Conservation (phyloP, 2,888 invertebrate genomes). For the Rhagophthalmus giganteus region DNA sequence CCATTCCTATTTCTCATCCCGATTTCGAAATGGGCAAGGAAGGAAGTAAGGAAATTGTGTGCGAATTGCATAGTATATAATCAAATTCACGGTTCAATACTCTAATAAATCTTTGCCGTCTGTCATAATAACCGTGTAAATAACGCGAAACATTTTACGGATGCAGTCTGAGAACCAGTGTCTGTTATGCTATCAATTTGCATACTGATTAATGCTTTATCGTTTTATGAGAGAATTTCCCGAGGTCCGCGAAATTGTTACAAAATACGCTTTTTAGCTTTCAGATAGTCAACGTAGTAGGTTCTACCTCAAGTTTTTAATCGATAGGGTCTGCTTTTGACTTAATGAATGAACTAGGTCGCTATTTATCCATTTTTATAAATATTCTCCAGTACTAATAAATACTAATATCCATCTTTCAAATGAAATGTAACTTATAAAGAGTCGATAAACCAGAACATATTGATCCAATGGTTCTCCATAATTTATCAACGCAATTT, state of each 20-base stretch:
- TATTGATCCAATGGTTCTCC: slow-evolving; percentile 30
- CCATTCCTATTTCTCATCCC: slow-evolving; percentile 36
- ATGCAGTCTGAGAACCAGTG: slow-evolving; percentile 12
- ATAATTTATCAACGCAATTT: slow-evolving; percentile 40
- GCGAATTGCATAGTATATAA: slow-evolving; percentile 41
- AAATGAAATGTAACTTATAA: slow-evolving; percentile 14
- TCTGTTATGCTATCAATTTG: slow-evolving; percentile 37
- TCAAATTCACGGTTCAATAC: slow-evolving; percentile 39
- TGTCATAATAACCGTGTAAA: slow-evolving; percentile 36
- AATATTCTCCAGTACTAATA: too few species aligned
- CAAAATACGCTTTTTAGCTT: too few species aligned
- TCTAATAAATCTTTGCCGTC: slow-evolving; percentile 34
- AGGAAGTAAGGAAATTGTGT: slow-evolving; percentile 44
- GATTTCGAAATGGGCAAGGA: slow-evolving; percentile 37
- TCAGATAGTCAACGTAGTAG: too few species aligned
- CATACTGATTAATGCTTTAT: slow-evolving; percentile 38
- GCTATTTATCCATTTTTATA: too few species aligned
- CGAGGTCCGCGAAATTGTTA: too few species aligned
- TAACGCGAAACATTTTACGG: slow-evolving; percentile 28
- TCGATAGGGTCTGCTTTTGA: too few species aligned
- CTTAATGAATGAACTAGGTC: too few species aligned
- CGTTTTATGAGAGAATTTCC: slow-evolving; percentile 21
- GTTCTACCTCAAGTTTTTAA: too few species aligned
- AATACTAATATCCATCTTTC: too few species aligned
- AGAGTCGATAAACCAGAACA: slow-evolving; percentile 24